Base-by-base conservation (phyloP, 2,113 vertebrate genomes). In the Semicossyphus pulcher region DNA sequence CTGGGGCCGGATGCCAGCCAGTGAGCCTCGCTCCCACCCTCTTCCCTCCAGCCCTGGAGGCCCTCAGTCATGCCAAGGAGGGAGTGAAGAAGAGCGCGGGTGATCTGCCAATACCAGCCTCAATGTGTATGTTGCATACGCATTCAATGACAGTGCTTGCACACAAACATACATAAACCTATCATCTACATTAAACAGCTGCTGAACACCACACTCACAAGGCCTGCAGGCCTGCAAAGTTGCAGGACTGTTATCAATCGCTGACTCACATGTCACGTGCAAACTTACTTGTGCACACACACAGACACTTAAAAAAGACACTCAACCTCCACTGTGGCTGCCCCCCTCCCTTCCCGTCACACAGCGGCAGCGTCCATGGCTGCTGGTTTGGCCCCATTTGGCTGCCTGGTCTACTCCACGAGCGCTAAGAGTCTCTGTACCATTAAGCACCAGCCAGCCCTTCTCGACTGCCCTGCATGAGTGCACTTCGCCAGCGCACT, bases 401-500 rank as follows among this genome's bases (percentile, higher is more conserved):
- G 72, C 81, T 57, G 63, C 56, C 48, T 68, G 78, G 73, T 69
- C 63, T 45, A 52, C 76, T 78, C 67, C 25, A 76, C 39, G 61
- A 78, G 66, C 60, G 49, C 73, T 76, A 74, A 88, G 69, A 81
- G 59, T 74, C 51, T 76, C n/a, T 52, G 72, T 77, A 71, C 79
- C 69, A 80, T 86, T 78, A 81, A 86, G 65, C 78, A 75, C 65
- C 69, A 78, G 60, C 47, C 60, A 48, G 60, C 72, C 79, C 74
- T 74, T 88, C 83, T 77, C 39, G 11, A 56, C 60, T 63, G 75
- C 68, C 64, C 70, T 53, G 72, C 77, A 81, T 47, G 58, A 91
- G 86, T 69, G 81, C 81, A 69, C 77, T 88, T 76, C 58, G 39
- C 71, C 70, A 79, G 73, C 66, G 75, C 81, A 81, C 82, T 90